Conservation (phyloP, 2,797 vertebrate genomes). For the Lepus townsendii region DNA sequence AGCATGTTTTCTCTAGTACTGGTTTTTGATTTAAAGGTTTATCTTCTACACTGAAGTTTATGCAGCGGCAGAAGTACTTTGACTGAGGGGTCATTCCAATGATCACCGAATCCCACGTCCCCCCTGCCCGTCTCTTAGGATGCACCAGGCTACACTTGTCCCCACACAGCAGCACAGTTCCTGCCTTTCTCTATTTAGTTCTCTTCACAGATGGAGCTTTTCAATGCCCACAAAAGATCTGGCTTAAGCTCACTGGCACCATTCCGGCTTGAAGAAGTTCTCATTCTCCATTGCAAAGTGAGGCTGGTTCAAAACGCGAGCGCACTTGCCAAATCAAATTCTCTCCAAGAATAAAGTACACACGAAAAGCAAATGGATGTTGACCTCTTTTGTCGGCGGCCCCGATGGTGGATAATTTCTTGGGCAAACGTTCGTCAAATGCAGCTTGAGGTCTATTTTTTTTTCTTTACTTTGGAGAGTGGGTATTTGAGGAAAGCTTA, state of each 20-base stretch:
- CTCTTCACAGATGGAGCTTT: conserved; percentile 42
- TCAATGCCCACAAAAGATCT: conserved; percentile 48
- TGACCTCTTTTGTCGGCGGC: conserved; percentile 66
- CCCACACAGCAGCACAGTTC: not conserved
- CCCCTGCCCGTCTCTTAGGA: not conserved
- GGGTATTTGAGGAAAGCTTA: conserved; percentile 62
- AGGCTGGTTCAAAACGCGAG: conserved; percentile 68
- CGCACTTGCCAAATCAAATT: conserved; percentile 71
- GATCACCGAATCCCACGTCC: not conserved
- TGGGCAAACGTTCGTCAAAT: conserved; percentile 60
- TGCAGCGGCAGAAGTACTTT: not conserved
- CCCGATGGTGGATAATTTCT: conserved; percentile 62
- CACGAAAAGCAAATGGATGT: conserved; percentile 60
- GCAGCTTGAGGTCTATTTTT: conserved; percentile 29
- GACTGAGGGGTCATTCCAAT: not conserved
- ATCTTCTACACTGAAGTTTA: not conserved
- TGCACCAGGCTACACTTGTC: not conserved
- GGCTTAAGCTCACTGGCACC: conserved; percentile 12
- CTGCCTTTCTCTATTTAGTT: conserved; percentile 33
- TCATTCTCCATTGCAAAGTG: conserved; percentile 46
- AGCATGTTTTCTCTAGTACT: not conserved
- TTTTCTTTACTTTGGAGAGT: conserved; percentile 18
- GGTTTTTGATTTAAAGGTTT: not conserved
- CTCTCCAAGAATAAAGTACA: conserved; percentile 68
- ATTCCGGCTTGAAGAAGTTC: conserved; percentile 6